These are phyloP conservation scores for Mechanitis mazaeus DNA, from an alignment of 2,888 invertebrate genomes.

Conservation along the genomic window DNA sequence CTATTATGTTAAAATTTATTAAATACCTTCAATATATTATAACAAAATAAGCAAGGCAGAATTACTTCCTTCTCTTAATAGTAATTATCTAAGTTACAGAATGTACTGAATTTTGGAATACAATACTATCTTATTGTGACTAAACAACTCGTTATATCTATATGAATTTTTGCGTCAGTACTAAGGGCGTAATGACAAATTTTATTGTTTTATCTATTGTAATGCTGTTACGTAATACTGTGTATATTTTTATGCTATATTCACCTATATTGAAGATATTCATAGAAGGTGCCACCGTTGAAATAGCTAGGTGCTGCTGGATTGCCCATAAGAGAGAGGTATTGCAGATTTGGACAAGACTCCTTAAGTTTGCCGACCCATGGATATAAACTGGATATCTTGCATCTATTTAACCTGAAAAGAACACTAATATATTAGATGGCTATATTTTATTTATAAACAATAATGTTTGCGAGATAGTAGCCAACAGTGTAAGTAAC, in stretches of 20 bases:
- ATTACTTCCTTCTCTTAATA: no score
- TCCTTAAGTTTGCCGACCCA: slow-evolving; percentile 83
- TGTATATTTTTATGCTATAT: slow-evolving; percentile 6
- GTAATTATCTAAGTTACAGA: no score
- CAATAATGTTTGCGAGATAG: no score
- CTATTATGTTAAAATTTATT: no score
- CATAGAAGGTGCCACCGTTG: slow-evolving; percentile 84
- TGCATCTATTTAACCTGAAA: slow-evolving; percentile 80
- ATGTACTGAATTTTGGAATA: no score
- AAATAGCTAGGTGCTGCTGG: slow-evolving; percentile 86
- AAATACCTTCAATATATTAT: no score
- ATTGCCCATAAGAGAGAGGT: slow-evolving; percentile 91
- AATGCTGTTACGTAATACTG: no score
- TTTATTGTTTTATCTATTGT: background rate
- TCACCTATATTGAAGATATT: slow-evolving; percentile 86
- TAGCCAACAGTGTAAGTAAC: no score
- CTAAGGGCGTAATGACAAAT: background rate
- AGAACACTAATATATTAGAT: background rate
- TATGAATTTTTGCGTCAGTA: background rate
- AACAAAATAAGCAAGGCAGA: no score
- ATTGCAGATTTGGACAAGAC: slow-evolving; percentile 83
- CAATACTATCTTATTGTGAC: no score
- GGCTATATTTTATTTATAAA: no score
- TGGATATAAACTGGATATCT: slow-evolving; percentile 79
- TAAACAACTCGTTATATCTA: background rate